A percentile compares a stretch with the other conserved stretches of the same genome.
Evolutionary conservation across 2,797 vertebrate species (phyloP).

Genomic region (Gouania willdenowi): DNA sequence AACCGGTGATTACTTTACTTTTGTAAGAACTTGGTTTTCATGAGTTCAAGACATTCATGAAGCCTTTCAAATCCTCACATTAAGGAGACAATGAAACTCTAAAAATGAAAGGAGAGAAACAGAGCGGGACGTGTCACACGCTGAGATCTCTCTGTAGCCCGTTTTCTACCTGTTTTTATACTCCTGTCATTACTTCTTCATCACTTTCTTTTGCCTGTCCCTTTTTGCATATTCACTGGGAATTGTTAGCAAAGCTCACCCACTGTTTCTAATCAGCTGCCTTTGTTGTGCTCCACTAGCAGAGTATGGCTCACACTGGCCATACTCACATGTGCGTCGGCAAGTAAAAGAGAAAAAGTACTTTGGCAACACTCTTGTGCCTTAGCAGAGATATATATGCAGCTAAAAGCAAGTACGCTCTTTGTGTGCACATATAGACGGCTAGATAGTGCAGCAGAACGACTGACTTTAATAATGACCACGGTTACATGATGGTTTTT

Average conservation of each 20-base stretch:
- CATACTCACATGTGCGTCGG: slow-evolving; percentile 11
- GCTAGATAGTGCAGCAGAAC: slow-evolving; percentile 35
- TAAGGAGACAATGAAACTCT: too few relatives aligned
- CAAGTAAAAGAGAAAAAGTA: neutral
- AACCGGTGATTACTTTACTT: too few relatives aligned
- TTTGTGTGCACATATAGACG: slow-evolving; percentile 56
- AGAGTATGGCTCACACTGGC: slow-evolving; percentile 44
- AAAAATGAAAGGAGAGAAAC: too few relatives aligned
- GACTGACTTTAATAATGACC: slow-evolving; percentile 36
- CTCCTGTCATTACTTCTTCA: slow-evolving; percentile 27
- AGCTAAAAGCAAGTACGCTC: slow-evolving; percentile 23
- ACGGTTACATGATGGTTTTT: too few relatives aligned
- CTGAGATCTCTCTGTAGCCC: slow-evolving; percentile 4
- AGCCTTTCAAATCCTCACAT: too few relatives aligned
- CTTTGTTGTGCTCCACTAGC: slow-evolving; percentile 64
- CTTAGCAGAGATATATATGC: slow-evolving; percentile 20
- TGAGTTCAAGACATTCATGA: too few relatives aligned
- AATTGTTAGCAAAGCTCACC: slow-evolving; percentile 69
- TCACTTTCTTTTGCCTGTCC: slow-evolving; percentile 9
- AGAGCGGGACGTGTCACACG: too few relatives aligned
- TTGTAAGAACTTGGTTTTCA: too few relatives aligned
- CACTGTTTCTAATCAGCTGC: slow-evolving; percentile 78
- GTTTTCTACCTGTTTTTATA: slow-evolving; percentile 10
- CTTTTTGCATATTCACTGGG: slow-evolving; percentile 62
- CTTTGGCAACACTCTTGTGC: slow-evolving; percentile 17